Conservation (phyloP, 2,113 vertebrate genomes). For the Thunnus thynnus region DNA sequence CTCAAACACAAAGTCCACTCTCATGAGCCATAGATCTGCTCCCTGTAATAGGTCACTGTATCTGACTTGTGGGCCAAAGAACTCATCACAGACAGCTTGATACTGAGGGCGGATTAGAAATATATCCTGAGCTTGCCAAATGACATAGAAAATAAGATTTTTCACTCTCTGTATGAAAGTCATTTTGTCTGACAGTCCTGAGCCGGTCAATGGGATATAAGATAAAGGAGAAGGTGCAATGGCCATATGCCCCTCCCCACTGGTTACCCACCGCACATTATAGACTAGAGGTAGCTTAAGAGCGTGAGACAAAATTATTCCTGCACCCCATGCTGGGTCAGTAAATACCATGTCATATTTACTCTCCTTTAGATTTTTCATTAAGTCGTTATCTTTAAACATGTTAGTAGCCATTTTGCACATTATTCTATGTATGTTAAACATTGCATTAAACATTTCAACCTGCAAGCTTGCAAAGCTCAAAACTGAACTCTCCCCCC, state of each 20-base stretch:
- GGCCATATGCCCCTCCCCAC: slow-evolving; percentile 76
- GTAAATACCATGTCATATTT: slow-evolving; percentile 82
- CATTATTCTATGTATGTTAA: slow-evolving; percentile 58
- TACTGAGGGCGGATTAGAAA: slow-evolving; percentile 56
- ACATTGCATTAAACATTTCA: slow-evolving; percentile 68
- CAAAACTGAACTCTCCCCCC: slow-evolving; percentile 40
- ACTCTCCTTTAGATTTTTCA: slow-evolving; percentile 57
- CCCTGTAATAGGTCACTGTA: slow-evolving; percentile 75
- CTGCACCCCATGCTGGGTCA: slow-evolving; percentile 73
- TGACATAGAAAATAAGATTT: slow-evolving; percentile 68
- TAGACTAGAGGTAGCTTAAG: slow-evolving; percentile 78
- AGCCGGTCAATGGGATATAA: slow-evolving; percentile 74
- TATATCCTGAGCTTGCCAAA: slow-evolving; percentile 52
- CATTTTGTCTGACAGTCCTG: slow-evolving; percentile 80
- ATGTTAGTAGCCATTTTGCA: slow-evolving; percentile 69
- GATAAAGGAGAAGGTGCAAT: slow-evolving; percentile 80
- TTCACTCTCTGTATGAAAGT: slow-evolving; percentile 74
- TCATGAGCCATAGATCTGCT: slow-evolving; percentile 85
- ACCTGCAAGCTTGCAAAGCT: slow-evolving; percentile 65
- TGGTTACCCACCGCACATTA: slow-evolving; percentile 75
- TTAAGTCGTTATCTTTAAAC: slow-evolving; percentile 72
- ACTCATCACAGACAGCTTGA: slow-evolving; percentile 67
- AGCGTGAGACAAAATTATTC: slow-evolving; percentile 75
- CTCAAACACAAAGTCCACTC: slow-evolving; percentile 85
- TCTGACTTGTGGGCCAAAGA: slow-evolving; percentile 75